Conservation (phyloP, 2,113 vertebrate genomes). For the Cochlearius cochlearius region DNA sequence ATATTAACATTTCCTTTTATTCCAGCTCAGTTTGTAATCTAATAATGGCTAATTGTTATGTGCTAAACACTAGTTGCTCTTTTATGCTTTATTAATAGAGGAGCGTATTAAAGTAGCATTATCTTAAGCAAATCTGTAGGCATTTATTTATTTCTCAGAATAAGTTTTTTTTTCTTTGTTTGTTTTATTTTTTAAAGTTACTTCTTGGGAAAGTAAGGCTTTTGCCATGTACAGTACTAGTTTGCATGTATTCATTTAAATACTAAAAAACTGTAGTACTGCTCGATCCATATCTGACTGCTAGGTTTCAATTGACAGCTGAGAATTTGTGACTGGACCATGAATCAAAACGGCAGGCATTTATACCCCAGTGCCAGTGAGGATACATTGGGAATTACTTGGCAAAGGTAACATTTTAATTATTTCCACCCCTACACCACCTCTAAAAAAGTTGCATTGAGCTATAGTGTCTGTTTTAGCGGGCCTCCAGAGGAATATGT, state of each 20-base stretch:
- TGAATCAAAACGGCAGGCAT: conserved; percentile 99
- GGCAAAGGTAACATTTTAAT: conserved; percentile 99
- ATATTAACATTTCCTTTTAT: conserved; percentile 81
- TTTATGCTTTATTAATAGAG: conserved; percentile 76
- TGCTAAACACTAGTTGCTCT: conserved; percentile 74
- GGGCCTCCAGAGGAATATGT: conserved; percentile 46
- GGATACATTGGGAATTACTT: conserved; percentile 99
- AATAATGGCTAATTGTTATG: conserved; percentile 78
- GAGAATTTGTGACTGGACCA: conserved; percentile 99
- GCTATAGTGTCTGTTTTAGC: conserved; percentile 73
- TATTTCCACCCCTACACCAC: conserved; percentile 91
- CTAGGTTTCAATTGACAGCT: conserved; percentile 99
- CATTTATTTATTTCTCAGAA: conserved; percentile 72
- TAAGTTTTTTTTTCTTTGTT: conserved; percentile 67
- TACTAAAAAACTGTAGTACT: conserved; percentile 94
- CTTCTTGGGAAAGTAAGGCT: conserved; percentile 73
- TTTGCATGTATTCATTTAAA: conserved; percentile 91
- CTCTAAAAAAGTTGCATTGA: conserved; percentile 76
- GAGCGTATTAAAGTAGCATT: conserved; percentile 61
- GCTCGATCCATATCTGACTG: conserved; percentile 98
- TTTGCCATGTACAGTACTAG: conserved; percentile 78
- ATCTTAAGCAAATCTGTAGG: conserved; percentile 54
- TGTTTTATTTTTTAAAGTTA: conserved; percentile 50
- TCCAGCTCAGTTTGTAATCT: conserved; percentile 77
- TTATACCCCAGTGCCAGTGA: conserved; percentile 99